These are phyloP conservation scores for Hoplodrina blanda DNA, from an alignment of 2,888 invertebrate species.

Conservation along the genomic window DNA sequence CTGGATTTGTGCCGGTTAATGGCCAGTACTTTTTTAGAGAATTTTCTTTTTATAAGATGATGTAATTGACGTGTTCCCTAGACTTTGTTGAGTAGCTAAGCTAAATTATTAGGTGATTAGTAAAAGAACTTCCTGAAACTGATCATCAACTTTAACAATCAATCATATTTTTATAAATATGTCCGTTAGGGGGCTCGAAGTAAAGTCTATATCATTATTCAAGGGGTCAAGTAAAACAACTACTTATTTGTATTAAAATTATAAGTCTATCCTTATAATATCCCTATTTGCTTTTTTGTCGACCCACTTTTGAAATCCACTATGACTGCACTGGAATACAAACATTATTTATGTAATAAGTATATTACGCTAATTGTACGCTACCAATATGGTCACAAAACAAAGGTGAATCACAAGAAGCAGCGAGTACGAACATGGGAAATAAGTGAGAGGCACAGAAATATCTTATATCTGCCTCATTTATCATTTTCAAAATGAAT, in stretches of 20 bases:
- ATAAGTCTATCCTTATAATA: neutral
- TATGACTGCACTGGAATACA: neutral
- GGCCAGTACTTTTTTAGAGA: too few species aligned
- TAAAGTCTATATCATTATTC: neutral
- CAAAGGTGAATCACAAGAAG: constrained; percentile 53
- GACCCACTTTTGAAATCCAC: neutral
- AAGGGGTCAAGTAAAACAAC: neutral
- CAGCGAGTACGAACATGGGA: constrained; percentile 25
- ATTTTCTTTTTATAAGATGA: too few species aligned
- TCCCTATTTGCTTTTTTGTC: too few species aligned
- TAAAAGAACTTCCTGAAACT: neutral
- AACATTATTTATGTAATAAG: neutral
- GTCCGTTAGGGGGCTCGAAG: too few species aligned
- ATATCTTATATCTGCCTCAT: constrained; percentile 51
- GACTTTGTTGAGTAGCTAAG: too few species aligned
- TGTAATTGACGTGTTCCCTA: too few species aligned
- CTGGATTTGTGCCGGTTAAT: too few species aligned
- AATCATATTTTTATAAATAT: neutral
- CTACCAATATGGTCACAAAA: constrained; percentile 46
- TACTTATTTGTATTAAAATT: neutral
- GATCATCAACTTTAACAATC: neutral
- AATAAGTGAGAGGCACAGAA: constrained; percentile 43
- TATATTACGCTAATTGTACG: constrained; percentile 32
- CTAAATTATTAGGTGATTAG: neutral
- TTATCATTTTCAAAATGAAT: constrained; percentile 59